Conservation (phyloP, 2,888 invertebrate genomes). For the Lissonota sp. region DNA sequence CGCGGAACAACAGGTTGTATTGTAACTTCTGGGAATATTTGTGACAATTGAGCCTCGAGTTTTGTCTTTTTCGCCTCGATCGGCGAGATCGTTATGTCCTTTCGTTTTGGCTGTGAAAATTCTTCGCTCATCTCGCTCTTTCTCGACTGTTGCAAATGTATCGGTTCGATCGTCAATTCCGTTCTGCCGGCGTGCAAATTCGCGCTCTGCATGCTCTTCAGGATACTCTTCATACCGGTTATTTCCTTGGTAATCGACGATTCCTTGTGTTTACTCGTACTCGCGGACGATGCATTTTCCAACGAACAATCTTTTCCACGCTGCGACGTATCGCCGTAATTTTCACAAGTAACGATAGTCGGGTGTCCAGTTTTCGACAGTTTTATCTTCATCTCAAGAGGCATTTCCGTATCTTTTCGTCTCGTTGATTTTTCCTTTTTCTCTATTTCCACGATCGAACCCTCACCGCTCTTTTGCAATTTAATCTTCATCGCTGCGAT, state of each 20-base stretch:
- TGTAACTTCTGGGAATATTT: conserved; percentile 80
- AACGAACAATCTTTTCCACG: conserved; percentile 49
- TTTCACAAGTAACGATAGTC: conserved; percentile 77
- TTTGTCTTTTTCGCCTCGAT: conserved; percentile 80
- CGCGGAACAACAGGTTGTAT: conserved; percentile 78
- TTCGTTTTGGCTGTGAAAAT: conserved; percentile 74
- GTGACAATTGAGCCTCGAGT: conserved; percentile 77
- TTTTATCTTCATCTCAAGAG: conserved; percentile 79
- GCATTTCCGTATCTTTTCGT: conserved; percentile 69
- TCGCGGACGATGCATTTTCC: conserved; percentile 17
- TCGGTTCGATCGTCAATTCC: conserved; percentile 78
- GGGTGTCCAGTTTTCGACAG: conserved; percentile 80
- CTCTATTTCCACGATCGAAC: conserved; percentile 70
- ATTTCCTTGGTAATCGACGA: conserved; percentile 39
- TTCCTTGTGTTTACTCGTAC: conserved; percentile 63
- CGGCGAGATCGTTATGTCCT: conserved; percentile 78
- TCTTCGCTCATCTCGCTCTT: conserved; percentile 67
- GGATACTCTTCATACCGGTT: conserved; percentile 64
- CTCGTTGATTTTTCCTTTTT: conserved; percentile 72
- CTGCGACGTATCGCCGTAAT: conserved; percentile 64
- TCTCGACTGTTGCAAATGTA: conserved; percentile 67
- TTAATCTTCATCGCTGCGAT: conserved; percentile 44
- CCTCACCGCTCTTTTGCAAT: conserved; percentile 63
- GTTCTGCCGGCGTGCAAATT: conserved; percentile 71
- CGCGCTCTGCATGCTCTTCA: conserved; percentile 71